These are phyloP conservation scores for Neosalanx taihuensis DNA, from an alignment of 2,797 vertebrate genomes.

Conservation along the genomic window DNA sequence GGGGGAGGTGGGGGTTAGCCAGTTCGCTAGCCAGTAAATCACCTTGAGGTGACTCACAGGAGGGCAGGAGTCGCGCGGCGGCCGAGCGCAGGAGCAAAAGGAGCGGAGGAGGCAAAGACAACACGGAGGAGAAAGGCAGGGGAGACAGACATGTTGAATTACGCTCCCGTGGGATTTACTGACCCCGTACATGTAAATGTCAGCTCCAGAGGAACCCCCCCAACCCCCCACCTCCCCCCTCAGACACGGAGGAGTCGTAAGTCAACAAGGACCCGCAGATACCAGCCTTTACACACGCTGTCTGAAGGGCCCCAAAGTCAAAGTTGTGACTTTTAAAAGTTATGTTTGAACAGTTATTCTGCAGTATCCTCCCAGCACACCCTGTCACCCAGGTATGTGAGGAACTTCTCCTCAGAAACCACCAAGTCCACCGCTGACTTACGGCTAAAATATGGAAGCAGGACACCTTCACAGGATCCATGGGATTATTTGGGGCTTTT, in stretches of 20 bases:
- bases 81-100: neutral
- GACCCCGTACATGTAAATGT: conserved; percentile 12
- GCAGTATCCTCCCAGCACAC: too few relatives aligned
- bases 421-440: conserved; percentile 1
- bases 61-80: neutral
- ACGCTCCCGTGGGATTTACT: conserved; percentile 1
- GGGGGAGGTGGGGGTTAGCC: conserved; percentile 7
- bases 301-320: neutral
- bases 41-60: conserved; percentile 5
- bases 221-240: neutral
- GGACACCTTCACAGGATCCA: neutral
- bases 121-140: neutral
- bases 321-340: conserved; percentile 2
- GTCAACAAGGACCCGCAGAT: neutral
- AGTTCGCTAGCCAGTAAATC: conserved; percentile 38
- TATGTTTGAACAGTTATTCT: too few relatives aligned
- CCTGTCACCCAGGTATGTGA: neutral
- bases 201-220: neutral
- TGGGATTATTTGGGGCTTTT: neutral
- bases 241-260: neutral
- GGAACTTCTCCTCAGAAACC: neutral
- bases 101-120: conserved; percentile 4
- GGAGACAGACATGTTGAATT: conserved; percentile 2
- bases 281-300: neutral
- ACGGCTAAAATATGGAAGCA: neutral